These are phyloP conservation scores for Hypocryptadius cinnamomeus DNA, from an alignment of 2,113 vertebrate species.

Conservation along the genomic window DNA sequence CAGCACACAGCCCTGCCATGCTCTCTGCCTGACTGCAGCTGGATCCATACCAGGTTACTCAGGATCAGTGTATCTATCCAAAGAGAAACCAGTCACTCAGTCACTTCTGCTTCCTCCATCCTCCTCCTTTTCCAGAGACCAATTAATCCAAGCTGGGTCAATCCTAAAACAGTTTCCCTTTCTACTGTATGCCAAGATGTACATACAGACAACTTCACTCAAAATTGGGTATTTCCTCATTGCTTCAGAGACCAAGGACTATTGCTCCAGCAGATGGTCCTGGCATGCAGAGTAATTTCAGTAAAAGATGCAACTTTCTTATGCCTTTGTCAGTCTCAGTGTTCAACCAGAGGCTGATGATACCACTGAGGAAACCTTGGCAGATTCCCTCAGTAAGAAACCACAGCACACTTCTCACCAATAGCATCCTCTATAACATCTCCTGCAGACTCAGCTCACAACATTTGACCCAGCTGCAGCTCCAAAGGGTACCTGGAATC, in stretches of 20 bases:
- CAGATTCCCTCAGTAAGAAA: neutral
- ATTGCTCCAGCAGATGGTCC: neutral
- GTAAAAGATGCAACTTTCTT: neutral
- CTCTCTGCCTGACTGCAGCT: neutral
- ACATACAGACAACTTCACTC: fast-evolving
- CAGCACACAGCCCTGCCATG: neutral
- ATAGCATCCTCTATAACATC: neutral
- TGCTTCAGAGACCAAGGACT: neutral
- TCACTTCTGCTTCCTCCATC: neutral
- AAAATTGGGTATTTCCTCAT: neutral
- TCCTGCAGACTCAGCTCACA: neutral
- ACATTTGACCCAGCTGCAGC: neutral
- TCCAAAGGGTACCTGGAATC: neutral
- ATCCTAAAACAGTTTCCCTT: neutral
- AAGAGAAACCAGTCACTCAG: neutral
- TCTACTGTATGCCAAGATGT: neutral
- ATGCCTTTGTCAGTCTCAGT: neutral
- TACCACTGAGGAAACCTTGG: neutral
- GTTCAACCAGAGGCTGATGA: neutral
- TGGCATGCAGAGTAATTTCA: neutral
- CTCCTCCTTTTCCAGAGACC: neutral
- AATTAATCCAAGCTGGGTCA: neutral
- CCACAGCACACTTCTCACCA: neutral
- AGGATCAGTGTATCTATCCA: neutral
- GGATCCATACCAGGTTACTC: neutral